These are phyloP conservation scores for Diarsia dahlii DNA, from an alignment of 2,888 invertebrate genomes.

Conservation along the genomic window DNA sequence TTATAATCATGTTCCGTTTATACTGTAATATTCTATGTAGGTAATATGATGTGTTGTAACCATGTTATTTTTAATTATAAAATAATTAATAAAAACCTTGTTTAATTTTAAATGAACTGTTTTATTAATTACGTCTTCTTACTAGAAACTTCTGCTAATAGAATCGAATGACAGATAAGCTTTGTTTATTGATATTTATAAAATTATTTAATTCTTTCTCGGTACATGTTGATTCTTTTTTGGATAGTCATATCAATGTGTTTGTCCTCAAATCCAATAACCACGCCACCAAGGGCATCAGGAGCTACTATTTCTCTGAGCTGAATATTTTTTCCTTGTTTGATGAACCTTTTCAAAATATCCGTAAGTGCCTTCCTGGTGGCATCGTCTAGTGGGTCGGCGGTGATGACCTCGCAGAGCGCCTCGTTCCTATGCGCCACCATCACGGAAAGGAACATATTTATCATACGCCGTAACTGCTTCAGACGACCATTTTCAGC, in stretches of 20 bases:
- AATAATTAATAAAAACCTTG: constrained; percentile 6
- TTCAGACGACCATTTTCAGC: constrained; percentile 85
- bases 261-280: constrained; percentile 84
- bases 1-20: constrained; percentile 14
- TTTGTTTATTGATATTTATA: constrained; percentile 65
- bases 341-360: constrained; percentile 78
- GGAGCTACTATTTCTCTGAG: constrained; percentile 82
- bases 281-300: constrained; percentile 82
- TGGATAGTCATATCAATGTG: constrained; percentile 84
- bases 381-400: constrained; percentile 77
- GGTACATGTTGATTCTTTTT: constrained; percentile 81
- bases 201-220: constrained; percentile 78
- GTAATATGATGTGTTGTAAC: constrained; percentile 11
- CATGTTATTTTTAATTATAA: constrained; percentile 20
- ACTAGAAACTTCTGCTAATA: background rate
- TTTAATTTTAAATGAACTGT: background rate
- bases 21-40: constrained; percentile 8
- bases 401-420: constrained; percentile 84
- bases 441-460: constrained; percentile 80
- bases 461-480: constrained; percentile 78
- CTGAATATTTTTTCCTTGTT: constrained; percentile 78
- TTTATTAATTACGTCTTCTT: constrained; percentile 2
- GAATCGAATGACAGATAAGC: background rate
- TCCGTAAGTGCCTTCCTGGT: constrained; percentile 73
- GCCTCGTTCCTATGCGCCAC: constrained; percentile 84